Evolutionary conservation across 2,888 invertebrate genomes (phyloP).

Genomic region (Cosmia pyralina): DNA sequence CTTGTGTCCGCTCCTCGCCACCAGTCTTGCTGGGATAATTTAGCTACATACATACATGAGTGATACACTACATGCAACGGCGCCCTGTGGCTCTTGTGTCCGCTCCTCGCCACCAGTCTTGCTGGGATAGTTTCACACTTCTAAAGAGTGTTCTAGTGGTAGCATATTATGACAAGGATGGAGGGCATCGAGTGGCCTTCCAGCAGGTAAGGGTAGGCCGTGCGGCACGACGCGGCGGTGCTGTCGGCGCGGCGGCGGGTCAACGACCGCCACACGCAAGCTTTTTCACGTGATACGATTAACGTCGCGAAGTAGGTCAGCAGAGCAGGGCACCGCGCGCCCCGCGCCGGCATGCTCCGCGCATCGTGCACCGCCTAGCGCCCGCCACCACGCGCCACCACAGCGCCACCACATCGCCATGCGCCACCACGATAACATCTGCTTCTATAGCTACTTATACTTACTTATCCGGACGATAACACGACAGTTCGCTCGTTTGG

Average conservation of each 20-base stretch:
- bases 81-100: too few species aligned
- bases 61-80: too few species aligned
- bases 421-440: conserved; percentile 53
- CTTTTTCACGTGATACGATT: conserved; percentile 85
- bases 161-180: conserved; percentile 3
- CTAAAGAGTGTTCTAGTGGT: neutral
- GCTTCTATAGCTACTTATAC: conserved; percentile 14
- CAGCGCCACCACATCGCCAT: conserved; percentile 36
- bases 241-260: conserved; percentile 68
- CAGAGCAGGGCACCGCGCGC: conserved; percentile 76
- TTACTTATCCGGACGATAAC: conserved; percentile 38
- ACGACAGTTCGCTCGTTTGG: conserved; percentile 26
- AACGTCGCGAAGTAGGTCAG: conserved; percentile 82
- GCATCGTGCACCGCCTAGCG: conserved; percentile 54
- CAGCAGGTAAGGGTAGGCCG: conserved; percentile 26
- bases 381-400: conserved; percentile 57
- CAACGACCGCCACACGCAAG: conserved; percentile 83
- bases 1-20: too few species aligned
- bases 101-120: neutral
- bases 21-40: too few species aligned
- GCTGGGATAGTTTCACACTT: neutral
- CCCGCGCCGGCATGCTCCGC: conserved; percentile 51
- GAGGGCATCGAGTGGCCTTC: conserved; percentile 47
- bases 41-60: too few species aligned
- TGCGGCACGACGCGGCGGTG: conserved; percentile 42